Base-by-base conservation (phyloP, 2,888 invertebrate genomes). In the Cerceris rybyensis region DNA sequence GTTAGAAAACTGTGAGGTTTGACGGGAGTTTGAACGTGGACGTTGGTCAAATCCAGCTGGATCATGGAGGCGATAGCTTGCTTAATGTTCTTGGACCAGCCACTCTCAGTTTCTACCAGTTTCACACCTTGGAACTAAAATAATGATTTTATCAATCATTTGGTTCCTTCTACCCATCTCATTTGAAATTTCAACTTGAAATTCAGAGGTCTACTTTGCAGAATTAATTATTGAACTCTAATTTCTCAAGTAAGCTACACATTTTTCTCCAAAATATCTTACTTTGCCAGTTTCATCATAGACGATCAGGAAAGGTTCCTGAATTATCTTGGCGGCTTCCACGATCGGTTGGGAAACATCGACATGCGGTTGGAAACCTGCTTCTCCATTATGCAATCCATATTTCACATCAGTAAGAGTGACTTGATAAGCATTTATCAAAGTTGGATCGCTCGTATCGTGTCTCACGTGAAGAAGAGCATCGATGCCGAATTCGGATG, bases 51-150 rank as follows among this genome's bases (percentile, higher is more conserved):
- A 57, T 93, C 92, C 61, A 93, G 54, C 78, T 93, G 93, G 50
- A 93, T 78, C 81, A 92, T 88, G n/a, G 92, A 90, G 0, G 90
- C 92, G 17, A 93, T 88, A 2, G 92, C 92, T 68, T 91, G 89
- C 77, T 93, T 93, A 60, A 93, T 90, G 73, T 93, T 93, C 50
- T 86, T 85, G 1, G 92, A 90, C 90, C 91, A 93, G 13, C 86
- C 86, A 16, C 87, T 82, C 70, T 93, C 93, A 6, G 84, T 70
- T 14, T 86, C 75, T 9, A 85, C 82, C 0, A 91, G 83, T 49
- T 88, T 87, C 0, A 93, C 83, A 8, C 91, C 91, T 72, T 87
- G 71, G 11, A 91, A 84, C 87, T 91, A 39, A 64, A 75, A 80
- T 0, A 17, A 49, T 17, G 16, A n/a, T 13, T 55, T 60, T 57